These are phyloP conservation scores for Hypanus sabinus DNA, from an alignment of 2,113 vertebrate species.

Conservation along the genomic window DNA sequence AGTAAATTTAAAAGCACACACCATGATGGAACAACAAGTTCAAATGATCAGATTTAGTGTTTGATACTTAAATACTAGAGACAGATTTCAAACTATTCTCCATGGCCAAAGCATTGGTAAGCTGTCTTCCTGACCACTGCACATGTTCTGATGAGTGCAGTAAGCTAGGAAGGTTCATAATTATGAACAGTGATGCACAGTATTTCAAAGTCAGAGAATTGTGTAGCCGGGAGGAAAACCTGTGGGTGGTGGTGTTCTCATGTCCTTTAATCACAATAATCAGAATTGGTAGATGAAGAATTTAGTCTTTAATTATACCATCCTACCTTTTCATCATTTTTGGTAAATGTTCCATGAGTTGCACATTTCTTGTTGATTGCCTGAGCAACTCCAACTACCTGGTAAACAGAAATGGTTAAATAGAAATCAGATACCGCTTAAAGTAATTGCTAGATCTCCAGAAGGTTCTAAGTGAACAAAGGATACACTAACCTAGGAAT, in stretches of 20 bases:
- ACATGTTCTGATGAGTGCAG: no score
- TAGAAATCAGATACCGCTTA: background rate
- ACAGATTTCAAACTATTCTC: background rate
- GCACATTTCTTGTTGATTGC: conserved; percentile 95
- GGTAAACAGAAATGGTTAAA: conserved; percentile 40
- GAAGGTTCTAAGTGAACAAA: background rate
- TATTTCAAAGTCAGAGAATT: no score
- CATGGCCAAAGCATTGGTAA: no score
- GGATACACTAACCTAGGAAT: background rate
- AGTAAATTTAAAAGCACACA: background rate
- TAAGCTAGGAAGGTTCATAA: no score
- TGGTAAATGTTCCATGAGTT: conserved; percentile 77
- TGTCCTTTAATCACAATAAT: background rate
- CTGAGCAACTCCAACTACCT: conserved; percentile 96
- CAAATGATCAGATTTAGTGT: background rate
- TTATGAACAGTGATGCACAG: no score
- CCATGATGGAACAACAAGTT: background rate
- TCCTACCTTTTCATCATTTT: conserved; percentile 91
- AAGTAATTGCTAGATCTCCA: background rate
- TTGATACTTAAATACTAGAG: background rate
- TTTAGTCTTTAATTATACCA: background rate
- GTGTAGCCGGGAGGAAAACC: no score
- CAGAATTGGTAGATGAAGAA: background rate
- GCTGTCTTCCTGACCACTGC: no score
- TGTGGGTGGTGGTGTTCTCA: no score